These are phyloP conservation scores for Thyatira batis DNA, from an alignment of 2,888 invertebrate genomes.

Conservation along the genomic window DNA sequence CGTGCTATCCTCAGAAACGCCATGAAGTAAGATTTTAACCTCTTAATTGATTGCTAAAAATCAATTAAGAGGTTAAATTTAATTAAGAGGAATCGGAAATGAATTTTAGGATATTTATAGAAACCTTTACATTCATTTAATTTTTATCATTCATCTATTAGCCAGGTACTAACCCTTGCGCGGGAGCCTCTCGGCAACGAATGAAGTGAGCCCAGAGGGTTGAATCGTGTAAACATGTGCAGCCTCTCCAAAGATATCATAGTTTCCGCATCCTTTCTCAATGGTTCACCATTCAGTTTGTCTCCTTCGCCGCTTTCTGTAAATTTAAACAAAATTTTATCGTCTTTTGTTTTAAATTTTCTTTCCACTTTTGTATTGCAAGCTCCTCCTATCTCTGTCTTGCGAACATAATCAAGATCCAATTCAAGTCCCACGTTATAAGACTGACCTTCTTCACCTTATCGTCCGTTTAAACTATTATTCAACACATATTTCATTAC, in stretches of 20 bases:
- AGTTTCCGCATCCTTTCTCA: conserved; percentile 86
- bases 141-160: too few relatives aligned
- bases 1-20: too few relatives aligned
- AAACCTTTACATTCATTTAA: too few relatives aligned
- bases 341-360: not conserved
- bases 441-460: too few relatives aligned
- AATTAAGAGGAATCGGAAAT: too few relatives aligned
- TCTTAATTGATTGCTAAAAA: too few relatives aligned
- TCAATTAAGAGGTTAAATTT: too few relatives aligned
- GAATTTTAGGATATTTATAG: too few relatives aligned
- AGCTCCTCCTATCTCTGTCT: not conserved
- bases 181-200: conserved; percentile 86
- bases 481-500: too few relatives aligned
- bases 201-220: conserved; percentile 88
- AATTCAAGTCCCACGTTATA: not conserved
- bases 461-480: too few relatives aligned
- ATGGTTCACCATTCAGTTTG: conserved; percentile 84
- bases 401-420: conserved; percentile 3
- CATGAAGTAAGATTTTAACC: too few relatives aligned
- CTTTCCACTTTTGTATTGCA: not conserved
- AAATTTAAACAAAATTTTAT: not conserved
- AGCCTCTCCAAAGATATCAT: conserved; percentile 88
- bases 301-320: conserved; percentile 84
- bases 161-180: conserved; percentile 63
- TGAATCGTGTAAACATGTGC: conserved; percentile 88